Evolutionary conservation across 1,140 invertebrate genomes (phyloP).

Genomic region (Drosophila truncata): DNA sequence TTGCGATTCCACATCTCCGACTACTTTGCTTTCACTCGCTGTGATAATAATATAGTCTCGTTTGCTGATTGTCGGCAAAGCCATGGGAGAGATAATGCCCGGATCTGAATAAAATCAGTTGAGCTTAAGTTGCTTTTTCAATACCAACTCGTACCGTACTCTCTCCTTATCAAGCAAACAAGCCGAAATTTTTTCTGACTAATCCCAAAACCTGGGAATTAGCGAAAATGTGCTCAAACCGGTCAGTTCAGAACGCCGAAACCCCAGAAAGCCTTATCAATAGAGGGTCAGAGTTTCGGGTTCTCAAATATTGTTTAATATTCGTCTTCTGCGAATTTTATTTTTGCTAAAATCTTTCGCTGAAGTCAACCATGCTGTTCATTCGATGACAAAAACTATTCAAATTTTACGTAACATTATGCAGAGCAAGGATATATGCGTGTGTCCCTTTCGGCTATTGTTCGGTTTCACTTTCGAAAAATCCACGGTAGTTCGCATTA

Average conservation of each 20-base stretch:
- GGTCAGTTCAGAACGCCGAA: constrained; percentile 7
- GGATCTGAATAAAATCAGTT: constrained; percentile 57
- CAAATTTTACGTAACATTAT: constrained; percentile 80
- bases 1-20: neutral
- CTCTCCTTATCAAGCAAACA: constrained; percentile 56
- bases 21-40: constrained; percentile 1
- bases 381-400: constrained; percentile 35
- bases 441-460: constrained; percentile 43
- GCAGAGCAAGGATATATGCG: constrained; percentile 63
- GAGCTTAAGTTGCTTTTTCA: constrained; percentile 34
- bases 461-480: constrained; percentile 76
- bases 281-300: constrained; percentile 38
- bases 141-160: constrained; percentile 27
- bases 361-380: constrained; percentile 27
- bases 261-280: constrained; percentile 37
- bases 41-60: constrained; percentile 24
- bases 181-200: constrained; percentile 53
- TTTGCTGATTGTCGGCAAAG: constrained; percentile 9
- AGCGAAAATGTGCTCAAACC: constrained; percentile 27
- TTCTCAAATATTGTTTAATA: constrained; percentile 58
- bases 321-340: constrained; percentile 67
- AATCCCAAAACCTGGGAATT: constrained; percentile 43
- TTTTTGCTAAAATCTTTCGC: constrained; percentile 46
- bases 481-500: constrained; percentile 80
- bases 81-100: constrained; percentile 38